Evolutionary conservation across 2,113 vertebrate genomes (phyloP).

Genomic region (Mirounga angustirostris): DNA sequence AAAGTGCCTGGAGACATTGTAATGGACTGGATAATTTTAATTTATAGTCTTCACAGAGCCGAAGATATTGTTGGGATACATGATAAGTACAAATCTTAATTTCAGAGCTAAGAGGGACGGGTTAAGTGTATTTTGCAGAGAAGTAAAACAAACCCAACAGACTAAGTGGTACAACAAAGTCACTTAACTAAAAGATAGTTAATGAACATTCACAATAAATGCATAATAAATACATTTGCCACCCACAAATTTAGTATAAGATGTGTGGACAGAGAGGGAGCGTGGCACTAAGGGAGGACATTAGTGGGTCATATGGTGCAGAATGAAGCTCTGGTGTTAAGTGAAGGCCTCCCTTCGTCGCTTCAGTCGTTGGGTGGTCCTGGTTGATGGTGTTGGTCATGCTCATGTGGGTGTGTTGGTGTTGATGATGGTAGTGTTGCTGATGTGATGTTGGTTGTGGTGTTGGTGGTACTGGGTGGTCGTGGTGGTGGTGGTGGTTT

Average conservation of each 20-base stretch:
- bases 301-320: accelerated
- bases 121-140: not conserved
- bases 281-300: accelerated
- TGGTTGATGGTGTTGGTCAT: too few relatives aligned
- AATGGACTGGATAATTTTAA: not conserved
- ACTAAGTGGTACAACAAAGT: not conserved
- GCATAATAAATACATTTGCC: too few relatives aligned
- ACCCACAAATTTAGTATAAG: not conserved
- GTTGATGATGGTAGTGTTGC: accelerated
- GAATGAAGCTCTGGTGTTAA: accelerated
- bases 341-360: accelerated
- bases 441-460: not conserved
- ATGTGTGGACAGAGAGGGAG: accelerated
- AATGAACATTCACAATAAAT: not conserved
- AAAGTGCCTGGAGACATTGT: not conserved
- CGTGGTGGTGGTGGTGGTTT: not conserved
- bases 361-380: accelerated
- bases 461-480: not conserved
- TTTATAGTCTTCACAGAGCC: not conserved
- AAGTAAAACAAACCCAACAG: not conserved
- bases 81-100: not conserved
- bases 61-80: not conserved
- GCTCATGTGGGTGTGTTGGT: not conserved
- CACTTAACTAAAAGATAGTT: not conserved
- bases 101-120: not conserved